phyloP scores from a whole-genome alignment of 2,113 vertebrate genomes.

The Rhabdomys dilectus region DNA sequence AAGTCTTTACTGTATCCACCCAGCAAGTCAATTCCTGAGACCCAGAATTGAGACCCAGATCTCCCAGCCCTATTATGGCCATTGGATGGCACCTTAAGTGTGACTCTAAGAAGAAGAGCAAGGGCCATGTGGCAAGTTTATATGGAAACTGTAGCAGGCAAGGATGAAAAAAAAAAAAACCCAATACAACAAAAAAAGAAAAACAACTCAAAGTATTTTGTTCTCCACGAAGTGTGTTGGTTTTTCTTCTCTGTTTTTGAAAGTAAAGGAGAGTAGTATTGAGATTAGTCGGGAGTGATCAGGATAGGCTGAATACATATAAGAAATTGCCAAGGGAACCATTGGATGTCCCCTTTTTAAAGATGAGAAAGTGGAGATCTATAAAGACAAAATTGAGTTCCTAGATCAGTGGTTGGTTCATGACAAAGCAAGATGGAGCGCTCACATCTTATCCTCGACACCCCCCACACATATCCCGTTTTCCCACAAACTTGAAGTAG shows the following conservation, averaged over 20 bases:
- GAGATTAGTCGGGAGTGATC: background rate
- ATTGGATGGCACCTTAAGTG: background rate
- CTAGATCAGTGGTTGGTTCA: background rate
- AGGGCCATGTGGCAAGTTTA: background rate
- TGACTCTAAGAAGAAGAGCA: background rate
- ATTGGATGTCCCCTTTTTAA: background rate
- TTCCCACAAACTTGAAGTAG: background rate
- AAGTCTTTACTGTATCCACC: slow-evolving; percentile 42
- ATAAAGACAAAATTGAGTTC: background rate
- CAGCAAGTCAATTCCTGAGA: slow-evolving; percentile 49
- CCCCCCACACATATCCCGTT: too few species aligned
- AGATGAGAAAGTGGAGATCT: background rate
- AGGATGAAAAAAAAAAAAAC: too few species aligned
- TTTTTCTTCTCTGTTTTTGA: background rate
- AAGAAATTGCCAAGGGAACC: background rate
- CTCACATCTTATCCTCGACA: too few species aligned
- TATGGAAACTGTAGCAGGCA: background rate
- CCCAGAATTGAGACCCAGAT: background rate
- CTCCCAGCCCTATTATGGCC: background rate
- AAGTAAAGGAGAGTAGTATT: background rate
- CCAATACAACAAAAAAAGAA: background rate
- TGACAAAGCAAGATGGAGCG: accelerated
- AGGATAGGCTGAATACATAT: background rate
- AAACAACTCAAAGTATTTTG: background rate
- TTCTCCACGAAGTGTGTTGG: background rate